Percentiles rank a stretch among this genome's conserved stretches.
These are phyloP conservation scores for Philopedon plagiatum DNA, from an alignment of 2,888 invertebrate genomes.

Conservation along the genomic window DNA sequence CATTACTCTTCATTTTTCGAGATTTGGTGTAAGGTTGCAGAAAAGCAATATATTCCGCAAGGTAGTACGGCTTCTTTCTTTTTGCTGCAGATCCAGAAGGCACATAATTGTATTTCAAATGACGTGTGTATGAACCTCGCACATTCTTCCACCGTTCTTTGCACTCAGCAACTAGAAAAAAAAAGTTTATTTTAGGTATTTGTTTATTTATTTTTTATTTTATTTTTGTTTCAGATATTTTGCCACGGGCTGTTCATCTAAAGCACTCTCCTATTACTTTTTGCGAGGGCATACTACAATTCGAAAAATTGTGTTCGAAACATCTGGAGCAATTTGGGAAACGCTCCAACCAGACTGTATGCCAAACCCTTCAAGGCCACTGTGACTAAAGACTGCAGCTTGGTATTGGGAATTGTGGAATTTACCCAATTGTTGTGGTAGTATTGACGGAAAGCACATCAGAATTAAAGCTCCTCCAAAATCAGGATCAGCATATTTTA, in stretches of 20 bases:
- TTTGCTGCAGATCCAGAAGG: conserved; percentile 56
- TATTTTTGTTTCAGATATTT: conserved; percentile 1
- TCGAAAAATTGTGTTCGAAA: background rate
- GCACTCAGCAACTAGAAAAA: conserved; percentile 42
- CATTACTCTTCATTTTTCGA: conserved; percentile 7
- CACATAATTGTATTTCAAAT: conserved; percentile 59
- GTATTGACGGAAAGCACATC: conserved; percentile 62
- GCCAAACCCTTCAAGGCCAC: conserved; percentile 1
- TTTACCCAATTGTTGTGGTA: conserved; percentile 58
- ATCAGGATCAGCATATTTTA: conserved; percentile 56
- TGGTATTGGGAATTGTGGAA: conserved; percentile 13
- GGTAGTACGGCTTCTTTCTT: conserved; percentile 66
- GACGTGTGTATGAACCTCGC: conserved; percentile 66
- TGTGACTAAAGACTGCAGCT: background rate
- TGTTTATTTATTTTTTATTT: no score
- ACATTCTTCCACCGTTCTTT: conserved; percentile 69
- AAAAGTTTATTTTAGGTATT: background rate
- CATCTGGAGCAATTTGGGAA: background rate
- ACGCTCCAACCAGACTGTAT: background rate
- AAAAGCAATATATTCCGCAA: conserved; percentile 68
- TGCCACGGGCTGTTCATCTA: conserved; percentile 4
- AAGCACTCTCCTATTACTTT: background rate
- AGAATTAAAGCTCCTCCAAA: conserved; percentile 57
- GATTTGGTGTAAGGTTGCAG: conserved; percentile 31
- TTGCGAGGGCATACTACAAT: background rate